Evolutionary conservation across 2,113 vertebrate genomes (phyloP).

Genomic region (Otolemur garnettii): DNA sequence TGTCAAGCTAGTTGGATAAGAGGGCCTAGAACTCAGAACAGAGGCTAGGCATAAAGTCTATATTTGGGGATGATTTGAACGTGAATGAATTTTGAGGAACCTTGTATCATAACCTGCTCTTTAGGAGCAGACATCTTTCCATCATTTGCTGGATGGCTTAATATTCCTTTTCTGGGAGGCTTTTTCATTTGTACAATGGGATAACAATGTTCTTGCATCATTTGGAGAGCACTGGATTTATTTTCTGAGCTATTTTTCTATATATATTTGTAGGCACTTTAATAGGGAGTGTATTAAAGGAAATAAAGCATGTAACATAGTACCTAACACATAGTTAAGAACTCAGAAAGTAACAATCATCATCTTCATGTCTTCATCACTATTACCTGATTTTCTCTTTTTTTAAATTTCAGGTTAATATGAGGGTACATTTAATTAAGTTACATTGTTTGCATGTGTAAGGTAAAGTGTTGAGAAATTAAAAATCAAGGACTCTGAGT

Average conservation of each 20-base stretch:
- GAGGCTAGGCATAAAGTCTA: not conserved
- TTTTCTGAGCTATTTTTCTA: not conserved
- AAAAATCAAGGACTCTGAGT: too few relatives aligned
- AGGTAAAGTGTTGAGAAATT: too few relatives aligned
- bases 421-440: too few relatives aligned
- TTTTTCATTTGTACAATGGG: not conserved
- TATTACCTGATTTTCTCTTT: not conserved
- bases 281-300: not conserved
- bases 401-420: too few relatives aligned
- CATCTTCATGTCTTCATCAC: not conserved
- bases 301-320: not conserved
- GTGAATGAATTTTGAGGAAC: not conserved
- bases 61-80: not conserved
- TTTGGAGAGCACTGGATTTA: not conserved
- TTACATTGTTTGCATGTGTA: too few relatives aligned
- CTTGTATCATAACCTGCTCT: not conserved
- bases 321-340: not conserved
- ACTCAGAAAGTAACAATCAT: too few relatives aligned
- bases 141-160: not conserved
- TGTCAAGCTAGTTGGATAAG: not conserved
- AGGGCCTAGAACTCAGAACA: not conserved
- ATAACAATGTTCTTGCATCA: not conserved
- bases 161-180: not conserved
- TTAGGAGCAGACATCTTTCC: not conserved
- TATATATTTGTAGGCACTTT: not conserved